Evolutionary conservation across 2,113 vertebrate species (phyloP).

Genomic region (Astatoreochromis straeleni): DNA sequence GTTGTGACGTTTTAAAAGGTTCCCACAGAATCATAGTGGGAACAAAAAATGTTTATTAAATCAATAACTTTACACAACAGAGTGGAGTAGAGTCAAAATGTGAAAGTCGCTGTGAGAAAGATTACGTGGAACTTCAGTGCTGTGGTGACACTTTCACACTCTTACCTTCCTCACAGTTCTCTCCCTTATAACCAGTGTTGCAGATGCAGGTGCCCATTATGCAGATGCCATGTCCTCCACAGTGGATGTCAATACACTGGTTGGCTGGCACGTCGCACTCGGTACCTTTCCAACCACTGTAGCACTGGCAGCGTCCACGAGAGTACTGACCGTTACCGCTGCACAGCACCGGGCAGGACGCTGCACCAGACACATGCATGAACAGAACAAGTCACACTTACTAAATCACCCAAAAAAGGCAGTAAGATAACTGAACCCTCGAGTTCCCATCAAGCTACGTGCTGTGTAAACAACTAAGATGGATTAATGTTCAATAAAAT

Average conservation of each 20-base stretch:
- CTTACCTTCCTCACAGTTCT: slow-evolving; percentile 96
- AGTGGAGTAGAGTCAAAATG: background rate
- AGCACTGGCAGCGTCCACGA: slow-evolving; percentile 94
- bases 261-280: slow-evolving; percentile 92
- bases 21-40: background rate
- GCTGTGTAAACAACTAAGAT: background rate
- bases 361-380: slow-evolving; percentile 57
- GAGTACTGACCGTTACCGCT: slow-evolving; percentile 97
- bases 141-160: background rate
- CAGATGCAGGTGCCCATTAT: slow-evolving; percentile 92
- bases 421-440: background rate
- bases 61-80: background rate
- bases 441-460: background rate
- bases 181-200: slow-evolving; percentile 94
- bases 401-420: background rate
- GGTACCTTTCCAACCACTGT: slow-evolving; percentile 96
- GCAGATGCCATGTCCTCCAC: slow-evolving; percentile 91
- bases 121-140: background rate
- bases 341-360: slow-evolving; percentile 91
- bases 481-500: background rate
- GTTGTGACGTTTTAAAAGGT: background rate
- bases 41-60: background rate
- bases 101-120: background rate
- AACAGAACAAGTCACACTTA: background rate
- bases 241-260: slow-evolving; percentile 93